phyloP scores from a whole-genome alignment of 2,113 vertebrate species.

The Pomatorhinus ruficollis region DNA sequence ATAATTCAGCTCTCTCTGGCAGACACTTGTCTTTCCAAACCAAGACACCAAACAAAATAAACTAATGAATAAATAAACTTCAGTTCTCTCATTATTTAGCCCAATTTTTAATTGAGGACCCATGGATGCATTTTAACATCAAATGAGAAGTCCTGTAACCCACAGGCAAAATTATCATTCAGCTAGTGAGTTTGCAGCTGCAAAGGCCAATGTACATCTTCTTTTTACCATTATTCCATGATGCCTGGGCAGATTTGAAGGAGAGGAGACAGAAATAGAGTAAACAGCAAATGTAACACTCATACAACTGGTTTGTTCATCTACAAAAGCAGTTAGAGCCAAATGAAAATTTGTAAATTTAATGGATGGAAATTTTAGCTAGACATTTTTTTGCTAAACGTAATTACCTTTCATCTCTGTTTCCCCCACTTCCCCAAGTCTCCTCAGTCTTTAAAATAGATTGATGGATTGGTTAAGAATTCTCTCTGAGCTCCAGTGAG shows the following conservation, averaged over 20 bases:
- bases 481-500: slow-evolving; percentile 9
- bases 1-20: neutral
- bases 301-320: neutral
- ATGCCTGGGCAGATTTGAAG: neutral
- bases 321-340: neutral
- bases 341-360: slow-evolving; percentile 2
- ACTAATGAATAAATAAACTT: neutral
- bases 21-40: neutral
- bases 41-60: neutral
- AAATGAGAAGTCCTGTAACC: neutral
- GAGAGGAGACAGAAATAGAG: neutral
- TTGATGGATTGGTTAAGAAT: slow-evolving; percentile 27
- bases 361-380: neutral
- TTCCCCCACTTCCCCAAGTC: neutral
- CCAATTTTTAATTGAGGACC: neutral
- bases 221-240: neutral
- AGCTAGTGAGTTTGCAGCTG: neutral
- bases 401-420: neutral
- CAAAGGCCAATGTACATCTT: neutral
- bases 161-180: neutral
- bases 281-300: neutral
- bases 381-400: neutral
- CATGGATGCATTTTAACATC: accelerated
- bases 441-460: neutral
- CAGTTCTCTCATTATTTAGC: accelerated